Percentiles rank a stretch among this genome's conserved stretches.
phyloP scores from a whole-genome alignment of 2,113 vertebrate genomes.

The Phoenicopterus ruber region DNA sequence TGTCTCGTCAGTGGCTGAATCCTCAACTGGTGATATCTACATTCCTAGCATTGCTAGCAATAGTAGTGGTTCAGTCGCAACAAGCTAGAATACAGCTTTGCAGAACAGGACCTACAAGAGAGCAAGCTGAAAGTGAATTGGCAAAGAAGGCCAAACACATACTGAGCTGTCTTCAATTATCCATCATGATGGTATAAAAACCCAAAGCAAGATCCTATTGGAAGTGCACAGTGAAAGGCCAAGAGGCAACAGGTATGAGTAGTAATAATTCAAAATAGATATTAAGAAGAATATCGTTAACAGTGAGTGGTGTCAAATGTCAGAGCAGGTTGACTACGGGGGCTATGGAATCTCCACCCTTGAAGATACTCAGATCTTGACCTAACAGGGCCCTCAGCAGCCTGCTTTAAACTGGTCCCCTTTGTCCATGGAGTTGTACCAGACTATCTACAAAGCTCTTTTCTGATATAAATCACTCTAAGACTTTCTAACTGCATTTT shows the following conservation, averaged over 20 bases:
- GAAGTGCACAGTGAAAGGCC: not conserved
- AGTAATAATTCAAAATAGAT: not conserved
- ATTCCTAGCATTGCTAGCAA: not conserved
- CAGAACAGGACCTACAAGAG: not conserved
- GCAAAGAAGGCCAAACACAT: not conserved
- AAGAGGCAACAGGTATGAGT: not conserved
- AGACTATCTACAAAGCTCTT: not conserved
- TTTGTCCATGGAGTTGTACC: not conserved
- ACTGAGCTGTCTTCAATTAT: not conserved
- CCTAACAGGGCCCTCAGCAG: not conserved
- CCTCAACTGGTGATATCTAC: not conserved
- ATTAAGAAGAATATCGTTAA: not conserved
- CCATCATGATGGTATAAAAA: not conserved
- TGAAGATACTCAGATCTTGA: not conserved
- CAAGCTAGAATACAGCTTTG: not conserved
- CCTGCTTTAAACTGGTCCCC: not conserved
- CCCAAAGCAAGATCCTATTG: not conserved
- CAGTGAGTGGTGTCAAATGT: not conserved
- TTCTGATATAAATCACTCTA: not conserved
- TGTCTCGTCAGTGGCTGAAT: not conserved
- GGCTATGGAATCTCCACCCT: not conserved
- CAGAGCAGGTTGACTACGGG: not conserved
- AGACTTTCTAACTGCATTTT: not conserved
- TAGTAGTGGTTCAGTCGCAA: not conserved
- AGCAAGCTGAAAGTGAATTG: fast-evolving